Percentiles rank a stretch among this genome's conserved stretches.
Conservation (phyloP, 2,113 vertebrate species). For the Notarius lentiginosus region DNA sequence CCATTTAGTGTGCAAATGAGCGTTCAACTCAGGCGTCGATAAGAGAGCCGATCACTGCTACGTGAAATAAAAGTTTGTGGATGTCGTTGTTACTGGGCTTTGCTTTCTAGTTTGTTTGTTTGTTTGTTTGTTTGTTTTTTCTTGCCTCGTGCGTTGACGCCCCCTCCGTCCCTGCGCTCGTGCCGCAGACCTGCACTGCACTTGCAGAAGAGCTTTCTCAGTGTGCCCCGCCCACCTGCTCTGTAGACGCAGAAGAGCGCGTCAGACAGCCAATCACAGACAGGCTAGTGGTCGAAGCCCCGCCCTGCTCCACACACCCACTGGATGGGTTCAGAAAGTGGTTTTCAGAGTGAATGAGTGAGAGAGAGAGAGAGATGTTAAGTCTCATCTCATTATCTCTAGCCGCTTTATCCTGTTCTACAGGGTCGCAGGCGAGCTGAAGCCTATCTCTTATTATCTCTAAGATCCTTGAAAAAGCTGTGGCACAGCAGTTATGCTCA, state of each 20-base stretch:
- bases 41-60: background rate
- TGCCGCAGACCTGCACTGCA: conserved; percentile 58
- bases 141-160: conserved; percentile 15
- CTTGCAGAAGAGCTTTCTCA: conserved; percentile 58
- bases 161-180: conserved; percentile 40
- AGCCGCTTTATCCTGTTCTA: too few species aligned
- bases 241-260: conserved; percentile 57
- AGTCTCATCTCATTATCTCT: too few species aligned
- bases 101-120: background rate
- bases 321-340: background rate
- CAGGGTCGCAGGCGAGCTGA: too few species aligned
- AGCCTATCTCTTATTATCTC: too few species aligned
- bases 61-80: background rate
- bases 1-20: conserved; percentile 75
- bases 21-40: conserved; percentile 4
- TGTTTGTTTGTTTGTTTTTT: background rate
- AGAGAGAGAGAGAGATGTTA: too few species aligned
- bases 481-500: too few species aligned
- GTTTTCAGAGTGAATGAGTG: background rate
- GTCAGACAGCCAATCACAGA: conserved; percentile 67
- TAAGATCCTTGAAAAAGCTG: too few species aligned
- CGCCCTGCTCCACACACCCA: conserved; percentile 14
- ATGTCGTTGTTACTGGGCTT: background rate
- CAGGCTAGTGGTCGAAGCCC: background rate
- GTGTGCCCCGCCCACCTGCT: conserved; percentile 45